These are phyloP conservation scores for Oncorhynchus kisutch DNA, from an alignment of 2,113 vertebrate species.

Conservation along the genomic window DNA sequence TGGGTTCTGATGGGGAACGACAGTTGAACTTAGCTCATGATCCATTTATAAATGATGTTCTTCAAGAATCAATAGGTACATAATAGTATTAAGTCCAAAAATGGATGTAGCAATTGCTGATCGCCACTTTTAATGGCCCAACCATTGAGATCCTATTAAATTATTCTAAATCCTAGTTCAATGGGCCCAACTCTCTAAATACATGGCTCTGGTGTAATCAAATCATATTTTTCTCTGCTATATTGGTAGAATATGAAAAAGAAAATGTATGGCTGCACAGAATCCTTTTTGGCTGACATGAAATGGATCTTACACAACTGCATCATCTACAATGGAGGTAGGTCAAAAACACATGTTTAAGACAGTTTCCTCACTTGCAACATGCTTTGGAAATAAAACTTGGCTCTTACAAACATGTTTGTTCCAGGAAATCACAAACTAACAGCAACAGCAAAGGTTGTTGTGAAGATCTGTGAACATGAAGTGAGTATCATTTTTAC, in stretches of 20 bases:
- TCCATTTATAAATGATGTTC: too few relatives aligned
- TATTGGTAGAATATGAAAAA: conserved; percentile 91
- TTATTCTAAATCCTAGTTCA: too few relatives aligned
- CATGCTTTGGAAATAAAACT: background rate
- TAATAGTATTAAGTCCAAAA: too few relatives aligned
- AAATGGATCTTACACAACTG: conserved; percentile 99
- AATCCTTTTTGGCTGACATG: conserved; percentile 95
- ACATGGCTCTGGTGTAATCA: too few relatives aligned
- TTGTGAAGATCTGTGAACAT: conserved; percentile 99
- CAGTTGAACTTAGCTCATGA: too few relatives aligned
- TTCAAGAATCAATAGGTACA: too few relatives aligned
- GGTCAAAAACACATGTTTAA: conserved; percentile 4
- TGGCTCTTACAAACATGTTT: conserved; percentile 16
- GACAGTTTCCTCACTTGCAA: background rate
- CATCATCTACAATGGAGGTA: conserved; percentile 98
- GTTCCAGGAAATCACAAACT: conserved; percentile 94
- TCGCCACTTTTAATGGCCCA: too few relatives aligned
- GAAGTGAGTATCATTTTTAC: conserved; percentile 76
- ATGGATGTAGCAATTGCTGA: too few relatives aligned
- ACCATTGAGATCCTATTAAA: too few relatives aligned
- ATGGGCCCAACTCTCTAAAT: too few relatives aligned
- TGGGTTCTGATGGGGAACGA: too few relatives aligned
- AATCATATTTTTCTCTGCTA: background rate
- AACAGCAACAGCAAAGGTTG: conserved; percentile 96
- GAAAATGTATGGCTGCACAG: conserved; percentile 98